A percentile compares a stretch with the other conserved stretches of the same genome.
phyloP scores from a whole-genome alignment of 2,113 vertebrate genomes.

The Gambusia holbrooki region DNA sequence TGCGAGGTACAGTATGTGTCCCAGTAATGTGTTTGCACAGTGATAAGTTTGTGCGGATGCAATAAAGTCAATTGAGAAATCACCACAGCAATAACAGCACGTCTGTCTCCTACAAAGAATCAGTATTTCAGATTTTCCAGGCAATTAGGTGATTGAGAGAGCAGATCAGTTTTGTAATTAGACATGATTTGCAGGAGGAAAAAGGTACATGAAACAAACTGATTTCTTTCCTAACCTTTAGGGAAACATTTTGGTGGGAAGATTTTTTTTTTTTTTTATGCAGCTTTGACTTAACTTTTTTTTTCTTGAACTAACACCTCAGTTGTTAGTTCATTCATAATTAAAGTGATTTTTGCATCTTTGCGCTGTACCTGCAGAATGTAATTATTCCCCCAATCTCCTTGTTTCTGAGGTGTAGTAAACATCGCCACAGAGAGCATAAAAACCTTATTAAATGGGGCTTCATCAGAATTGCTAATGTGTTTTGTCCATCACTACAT shows the following conservation, averaged over 20 bases:
- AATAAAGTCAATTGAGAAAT: constrained; percentile 52
- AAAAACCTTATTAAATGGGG: constrained; percentile 42
- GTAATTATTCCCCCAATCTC: constrained; percentile 8
- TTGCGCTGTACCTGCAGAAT: neutral
- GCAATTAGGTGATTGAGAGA: constrained; percentile 70
- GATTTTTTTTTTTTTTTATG: neutral
- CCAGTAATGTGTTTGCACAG: constrained; percentile 39
- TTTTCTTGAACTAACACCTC: neutral
- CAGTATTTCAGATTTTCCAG: constrained; percentile 65
- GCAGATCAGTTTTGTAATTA: constrained; percentile 62
- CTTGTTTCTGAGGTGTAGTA: constrained; percentile 10
- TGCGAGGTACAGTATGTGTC: constrained; percentile 16
- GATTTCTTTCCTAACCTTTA: neutral
- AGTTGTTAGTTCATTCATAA: neutral
- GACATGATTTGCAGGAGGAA: constrained; percentile 53
- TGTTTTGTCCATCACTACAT: constrained; percentile 27
- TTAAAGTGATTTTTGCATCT: neutral
- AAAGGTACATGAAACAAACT: constrained; percentile 40
- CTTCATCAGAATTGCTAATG: constrained; percentile 27
- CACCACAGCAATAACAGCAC: constrained; percentile 17
- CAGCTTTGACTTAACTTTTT: neutral
- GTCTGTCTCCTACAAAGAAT: constrained; percentile 49
- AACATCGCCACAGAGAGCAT: constrained; percentile 7
- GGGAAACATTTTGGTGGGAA: constrained; percentile 4
- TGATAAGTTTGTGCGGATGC: constrained; percentile 1